phyloP scores from a whole-genome alignment of 2,113 vertebrate genomes.

The Gymnocephalus cernua region DNA sequence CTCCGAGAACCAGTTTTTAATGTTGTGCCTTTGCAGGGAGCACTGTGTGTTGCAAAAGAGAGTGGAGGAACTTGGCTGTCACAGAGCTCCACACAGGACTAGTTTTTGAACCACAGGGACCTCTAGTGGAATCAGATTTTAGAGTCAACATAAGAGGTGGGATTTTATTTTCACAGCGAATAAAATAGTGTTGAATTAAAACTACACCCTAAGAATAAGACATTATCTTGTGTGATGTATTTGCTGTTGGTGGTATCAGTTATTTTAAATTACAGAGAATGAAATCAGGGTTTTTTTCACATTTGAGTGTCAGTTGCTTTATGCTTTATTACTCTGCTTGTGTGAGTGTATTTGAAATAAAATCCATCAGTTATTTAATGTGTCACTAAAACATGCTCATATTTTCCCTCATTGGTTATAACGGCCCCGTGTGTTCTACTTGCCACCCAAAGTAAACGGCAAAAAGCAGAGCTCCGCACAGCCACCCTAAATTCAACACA shows the following conservation, averaged over 20 bases:
- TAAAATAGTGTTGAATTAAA: constrained; percentile 25
- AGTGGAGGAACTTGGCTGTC: constrained; percentile 49
- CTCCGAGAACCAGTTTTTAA: constrained; percentile 39
- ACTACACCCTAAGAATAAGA: neutral
- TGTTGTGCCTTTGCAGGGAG: constrained; percentile 40
- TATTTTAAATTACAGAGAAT: constrained; percentile 4
- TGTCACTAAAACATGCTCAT: constrained; percentile 21
- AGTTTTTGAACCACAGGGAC: constrained; percentile 93
- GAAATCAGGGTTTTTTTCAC: neutral
- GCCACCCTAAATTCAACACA: constrained; percentile 58
- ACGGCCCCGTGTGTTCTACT: constrained; percentile 22
- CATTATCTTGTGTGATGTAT: neutral
- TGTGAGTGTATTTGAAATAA: too few species aligned
- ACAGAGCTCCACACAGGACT: constrained; percentile 49
- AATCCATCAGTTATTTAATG: constrained; percentile 32
- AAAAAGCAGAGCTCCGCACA: constrained; percentile 50
- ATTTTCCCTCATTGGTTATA: constrained; percentile 34
- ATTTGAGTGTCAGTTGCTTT: constrained; percentile 4
- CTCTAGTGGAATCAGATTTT: constrained; percentile 90
- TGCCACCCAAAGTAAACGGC: constrained; percentile 47
- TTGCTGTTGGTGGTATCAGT: neutral
- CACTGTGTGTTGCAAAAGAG: constrained; percentile 43
- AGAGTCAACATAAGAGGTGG: constrained; percentile 49
- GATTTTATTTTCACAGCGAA: constrained; percentile 45
- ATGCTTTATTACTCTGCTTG: constrained; percentile 1